Evolutionary conservation across 2,113 vertebrate species (phyloP).

Genomic region (Sturnira hondurensis): DNA sequence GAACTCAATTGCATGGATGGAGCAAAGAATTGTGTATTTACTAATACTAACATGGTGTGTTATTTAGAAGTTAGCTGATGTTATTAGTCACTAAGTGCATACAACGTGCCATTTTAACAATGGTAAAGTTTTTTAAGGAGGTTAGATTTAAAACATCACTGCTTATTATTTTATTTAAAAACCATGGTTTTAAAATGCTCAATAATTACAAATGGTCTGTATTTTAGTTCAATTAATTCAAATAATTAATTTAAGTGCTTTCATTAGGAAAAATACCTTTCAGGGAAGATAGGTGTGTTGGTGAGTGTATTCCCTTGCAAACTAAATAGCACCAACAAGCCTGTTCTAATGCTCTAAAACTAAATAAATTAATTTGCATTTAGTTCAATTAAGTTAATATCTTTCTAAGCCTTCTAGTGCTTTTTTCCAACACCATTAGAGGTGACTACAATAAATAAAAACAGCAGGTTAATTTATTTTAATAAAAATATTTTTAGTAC

Average conservation of each 20-base stretch:
- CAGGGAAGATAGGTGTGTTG: not conserved
- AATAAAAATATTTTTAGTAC: not conserved
- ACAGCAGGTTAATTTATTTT: not conserved
- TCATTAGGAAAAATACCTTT: not conserved
- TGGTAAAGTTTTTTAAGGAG: not conserved
- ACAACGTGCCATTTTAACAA: not conserved
- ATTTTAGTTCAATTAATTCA: not conserved
- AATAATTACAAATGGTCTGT: not conserved
- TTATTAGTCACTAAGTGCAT: not conserved
- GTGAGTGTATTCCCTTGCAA: not conserved
- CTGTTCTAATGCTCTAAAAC: not conserved
- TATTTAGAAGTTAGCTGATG: not conserved
- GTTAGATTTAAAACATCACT: not conserved
- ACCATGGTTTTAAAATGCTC: not conserved
- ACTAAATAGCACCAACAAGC: not conserved
- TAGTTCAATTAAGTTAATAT: not conserved
- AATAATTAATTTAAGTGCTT: not conserved
- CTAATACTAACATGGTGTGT: not conserved
- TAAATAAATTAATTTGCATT: not conserved
- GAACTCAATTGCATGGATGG: not conserved
- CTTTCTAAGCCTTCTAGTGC: not conserved
- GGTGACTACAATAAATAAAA: not conserved
- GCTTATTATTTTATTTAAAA: not conserved
- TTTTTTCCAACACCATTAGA: not conserved
- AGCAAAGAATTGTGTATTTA: not conserved